Percentiles rank a stretch among this genome's conserved stretches.
Evolutionary conservation across 2,888 invertebrate species (phyloP).

Genomic region (Ophion slaviceki): DNA sequence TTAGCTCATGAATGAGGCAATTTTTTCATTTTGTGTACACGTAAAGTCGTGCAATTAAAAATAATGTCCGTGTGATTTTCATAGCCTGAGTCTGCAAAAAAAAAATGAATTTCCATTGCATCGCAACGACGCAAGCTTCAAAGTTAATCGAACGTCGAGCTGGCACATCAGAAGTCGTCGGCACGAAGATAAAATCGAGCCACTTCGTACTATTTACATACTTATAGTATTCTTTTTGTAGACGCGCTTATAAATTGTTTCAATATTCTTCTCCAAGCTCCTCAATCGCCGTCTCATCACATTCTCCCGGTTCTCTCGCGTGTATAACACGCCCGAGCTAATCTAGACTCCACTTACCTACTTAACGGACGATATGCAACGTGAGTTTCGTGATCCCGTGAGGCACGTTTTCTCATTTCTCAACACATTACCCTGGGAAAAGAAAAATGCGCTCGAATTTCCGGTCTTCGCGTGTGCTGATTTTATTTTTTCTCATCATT

Average conservation of each 20-base stretch:
- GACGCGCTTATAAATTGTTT: constrained; percentile 27
- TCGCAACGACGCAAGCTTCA: not conserved
- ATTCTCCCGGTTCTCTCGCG: constrained; percentile 65
- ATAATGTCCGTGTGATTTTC: too few species aligned
- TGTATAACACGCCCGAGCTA: constrained; percentile 72
- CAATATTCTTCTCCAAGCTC: constrained; percentile 49
- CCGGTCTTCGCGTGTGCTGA: constrained; percentile 28
- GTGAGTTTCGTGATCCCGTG: constrained; percentile 66
- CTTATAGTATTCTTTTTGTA: not conserved
- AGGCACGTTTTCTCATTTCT: constrained; percentile 56
- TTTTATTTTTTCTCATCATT: constrained; percentile 17
- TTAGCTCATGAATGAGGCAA: too few species aligned
- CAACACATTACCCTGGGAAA: constrained; percentile 20
- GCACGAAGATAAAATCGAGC: constrained; percentile 44
- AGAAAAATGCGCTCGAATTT: constrained; percentile 16
- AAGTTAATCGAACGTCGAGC: constrained; percentile 22
- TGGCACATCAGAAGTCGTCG: constrained; percentile 13
- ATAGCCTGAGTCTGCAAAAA: too few species aligned
- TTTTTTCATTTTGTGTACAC: too few species aligned
- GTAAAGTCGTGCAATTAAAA: too few species aligned
- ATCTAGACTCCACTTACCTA: constrained; percentile 76
- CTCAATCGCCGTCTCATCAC: constrained; percentile 50
- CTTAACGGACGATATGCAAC: constrained; percentile 73
- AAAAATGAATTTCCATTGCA: not conserved
- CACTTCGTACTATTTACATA: constrained; percentile 1